A percentile compares a stretch with the other conserved stretches of the same genome.
These are phyloP conservation scores for Clytia hemisphaerica DNA, from an alignment of 30 jellyfish, hydroid and myxozoan species.

Conservation along the genomic window DNA sequence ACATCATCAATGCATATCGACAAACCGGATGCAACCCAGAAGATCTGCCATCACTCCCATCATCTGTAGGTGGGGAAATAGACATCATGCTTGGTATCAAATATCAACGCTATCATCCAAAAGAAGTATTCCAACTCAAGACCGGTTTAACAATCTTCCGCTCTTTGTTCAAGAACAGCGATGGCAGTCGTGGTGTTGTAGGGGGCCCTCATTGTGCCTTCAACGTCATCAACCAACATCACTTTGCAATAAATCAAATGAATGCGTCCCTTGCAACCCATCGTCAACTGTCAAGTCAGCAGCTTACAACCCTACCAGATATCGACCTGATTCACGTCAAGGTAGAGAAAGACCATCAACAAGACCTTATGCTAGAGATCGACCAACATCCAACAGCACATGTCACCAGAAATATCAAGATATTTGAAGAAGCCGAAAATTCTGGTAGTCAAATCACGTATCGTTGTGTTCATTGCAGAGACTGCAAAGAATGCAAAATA, in stretches of 20 bases:
- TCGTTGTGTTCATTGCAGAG: too few relatives aligned
- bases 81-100: background rate
- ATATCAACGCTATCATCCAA: background rate
- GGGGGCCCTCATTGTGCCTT: background rate
- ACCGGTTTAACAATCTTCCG: background rate
- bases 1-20: background rate
- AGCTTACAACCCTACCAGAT: too few relatives aligned
- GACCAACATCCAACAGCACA: too few relatives aligned
- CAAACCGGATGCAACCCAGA: background rate
- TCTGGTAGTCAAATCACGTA: too few relatives aligned
- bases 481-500: too few relatives aligned
- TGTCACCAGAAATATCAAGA: too few relatives aligned
- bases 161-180: background rate
- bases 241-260: background rate
- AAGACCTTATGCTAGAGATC: too few relatives aligned
- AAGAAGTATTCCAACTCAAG: conserved; percentile 3
- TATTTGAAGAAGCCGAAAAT: too few relatives aligned
- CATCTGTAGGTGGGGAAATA: conserved; percentile 1
- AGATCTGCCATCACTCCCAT: background rate
- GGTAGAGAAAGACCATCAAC: too few relatives aligned
- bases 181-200: conserved; percentile 9
- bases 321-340: too few relatives aligned
- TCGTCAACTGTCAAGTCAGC: too few relatives aligned
- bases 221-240: background rate
- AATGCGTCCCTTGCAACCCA: too few relatives aligned